Evolutionary conservation across 2,888 invertebrate species (phyloP).

Genomic region (Tyria jacobaeae): DNA sequence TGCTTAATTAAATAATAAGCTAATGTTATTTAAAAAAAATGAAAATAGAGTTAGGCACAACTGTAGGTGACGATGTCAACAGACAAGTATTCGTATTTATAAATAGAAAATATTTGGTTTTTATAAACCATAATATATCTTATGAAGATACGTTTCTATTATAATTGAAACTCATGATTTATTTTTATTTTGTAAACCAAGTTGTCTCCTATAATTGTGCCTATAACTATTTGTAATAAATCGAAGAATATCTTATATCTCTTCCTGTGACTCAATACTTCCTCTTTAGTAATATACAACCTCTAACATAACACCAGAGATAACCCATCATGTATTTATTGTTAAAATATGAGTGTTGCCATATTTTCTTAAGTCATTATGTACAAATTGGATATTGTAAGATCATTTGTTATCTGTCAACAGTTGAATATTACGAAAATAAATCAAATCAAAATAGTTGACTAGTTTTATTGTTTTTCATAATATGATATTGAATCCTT

Average conservation of each 20-base stretch:
- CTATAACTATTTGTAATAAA: conserved; percentile 1
- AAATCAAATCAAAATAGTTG: conserved; percentile 76
- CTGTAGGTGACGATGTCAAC: neutral
- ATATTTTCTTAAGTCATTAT: conserved; percentile 86
- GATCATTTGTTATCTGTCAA: conserved; percentile 87
- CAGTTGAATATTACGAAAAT: conserved; percentile 87
- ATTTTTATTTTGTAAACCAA: neutral
- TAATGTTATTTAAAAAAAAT: conserved; percentile 15
- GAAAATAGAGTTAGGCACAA: neutral
- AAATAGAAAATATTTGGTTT: neutral
- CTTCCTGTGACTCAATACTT: conserved; percentile 39
- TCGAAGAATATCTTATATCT: conserved; percentile 26
- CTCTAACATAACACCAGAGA: conserved; percentile 54
- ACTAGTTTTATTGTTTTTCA: conserved; percentile 58
- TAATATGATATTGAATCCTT: conserved; percentile 9
- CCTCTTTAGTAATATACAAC: conserved; percentile 42
- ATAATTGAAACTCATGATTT: neutral
- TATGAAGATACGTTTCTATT: neutral
- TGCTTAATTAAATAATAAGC: conserved; percentile 28
- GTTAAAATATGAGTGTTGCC: conserved; percentile 86
- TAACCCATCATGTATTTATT: conserved; percentile 73
- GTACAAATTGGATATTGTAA: conserved; percentile 86
- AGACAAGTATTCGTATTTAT: neutral
- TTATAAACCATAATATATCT: neutral
- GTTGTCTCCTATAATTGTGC: neutral